Base-by-base conservation (phyloP, 2,113 vertebrate genomes). In the Myiozetetes cayanensis region DNA sequence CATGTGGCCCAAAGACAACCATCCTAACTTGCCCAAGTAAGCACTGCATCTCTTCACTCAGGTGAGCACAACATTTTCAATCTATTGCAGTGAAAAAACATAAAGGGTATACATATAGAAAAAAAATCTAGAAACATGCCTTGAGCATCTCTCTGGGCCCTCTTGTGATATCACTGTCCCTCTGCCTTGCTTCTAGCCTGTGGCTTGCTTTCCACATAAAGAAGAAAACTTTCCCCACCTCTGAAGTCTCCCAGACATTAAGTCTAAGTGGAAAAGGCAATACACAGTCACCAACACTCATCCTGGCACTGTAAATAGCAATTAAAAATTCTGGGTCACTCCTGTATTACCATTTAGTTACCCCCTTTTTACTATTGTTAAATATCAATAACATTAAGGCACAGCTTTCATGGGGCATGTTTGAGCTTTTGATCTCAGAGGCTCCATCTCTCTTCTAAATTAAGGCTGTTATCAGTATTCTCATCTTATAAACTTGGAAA, bases 91-190 rank as follows among this genome's bases (percentile, higher is more conserved):
- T 33, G 22, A 53, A 83, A 85, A 78, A 73, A 0, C 12, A 33
- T 43, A 18, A 23, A n/a, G 5, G 71, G 14, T 14, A 53, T 2
- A 87, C 17, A 43, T 25, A 47, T 0, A 12, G 30, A 44, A 73
- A 66, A 43, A 22, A 71, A 46, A 5, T 6, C 44, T 6, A 70
- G 31, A 80, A 62, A 58, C 0, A 0, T 2, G 0, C 24, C 39
- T 66, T 59, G 14, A 92, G 72, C 47, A 78, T 23, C n/a, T 39
- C 31, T 58, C 27, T n/a, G 9, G 28, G 59, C 30, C 10, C 10
- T 46, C 61, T 6, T 50, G 14, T 30, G 15, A 50, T 30, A 50
- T 3, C 0, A 0, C 3, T 37, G 16, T 66, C 31, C 33, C 15
- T 46, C 73, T 70, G 50, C 61, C 35, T 70, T 28, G n/a, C 55